phyloP scores from a whole-genome alignment of 2,888 invertebrate species.

The Lacanobia wlatinum region DNA sequence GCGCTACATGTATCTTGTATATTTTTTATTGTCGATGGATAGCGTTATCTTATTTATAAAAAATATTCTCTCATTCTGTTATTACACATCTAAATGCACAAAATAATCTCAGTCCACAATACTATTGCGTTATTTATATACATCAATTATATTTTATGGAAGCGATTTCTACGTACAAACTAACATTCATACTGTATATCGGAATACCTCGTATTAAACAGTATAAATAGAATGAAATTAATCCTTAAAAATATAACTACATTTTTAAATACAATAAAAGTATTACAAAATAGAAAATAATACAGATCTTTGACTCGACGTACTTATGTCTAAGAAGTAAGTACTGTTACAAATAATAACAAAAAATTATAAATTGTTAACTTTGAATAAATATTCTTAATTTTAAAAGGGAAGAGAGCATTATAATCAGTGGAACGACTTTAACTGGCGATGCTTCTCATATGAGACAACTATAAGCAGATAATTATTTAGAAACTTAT shows the following conservation, averaged over 20 bases:
- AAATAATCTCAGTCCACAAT: constrained; percentile 89
- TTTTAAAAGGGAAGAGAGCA: constrained; percentile 85
- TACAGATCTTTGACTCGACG: constrained; percentile 91
- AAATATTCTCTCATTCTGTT: constrained; percentile 71
- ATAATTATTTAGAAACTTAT: not conserved
- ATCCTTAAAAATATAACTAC: constrained; percentile 81
- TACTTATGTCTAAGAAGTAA: constrained; percentile 87
- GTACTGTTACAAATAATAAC: constrained; percentile 86
- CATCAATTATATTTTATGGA: constrained; percentile 80
- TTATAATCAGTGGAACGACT: constrained; percentile 75
- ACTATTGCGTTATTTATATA: constrained; percentile 84
- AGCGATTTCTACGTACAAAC: constrained; percentile 82
- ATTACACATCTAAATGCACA: constrained; percentile 84
- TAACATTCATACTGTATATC: constrained; percentile 85
- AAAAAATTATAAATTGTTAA: constrained; percentile 84
- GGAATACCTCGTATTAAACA: constrained; percentile 90
- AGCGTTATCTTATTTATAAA: constrained; percentile 63
- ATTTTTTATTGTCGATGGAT: constrained; percentile 54
- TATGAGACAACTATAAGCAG: constrained; percentile 47
- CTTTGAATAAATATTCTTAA: constrained; percentile 89
- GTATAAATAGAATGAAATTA: constrained; percentile 83
- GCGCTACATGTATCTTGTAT: constrained; percentile 64
- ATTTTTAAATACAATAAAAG: constrained; percentile 87
- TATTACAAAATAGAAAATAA: constrained; percentile 90
- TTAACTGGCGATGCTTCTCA: constrained; percentile 57